These are phyloP conservation scores for Eupithecia subumbrata DNA, from an alignment of 2,888 invertebrate species.

Conservation along the genomic window DNA sequence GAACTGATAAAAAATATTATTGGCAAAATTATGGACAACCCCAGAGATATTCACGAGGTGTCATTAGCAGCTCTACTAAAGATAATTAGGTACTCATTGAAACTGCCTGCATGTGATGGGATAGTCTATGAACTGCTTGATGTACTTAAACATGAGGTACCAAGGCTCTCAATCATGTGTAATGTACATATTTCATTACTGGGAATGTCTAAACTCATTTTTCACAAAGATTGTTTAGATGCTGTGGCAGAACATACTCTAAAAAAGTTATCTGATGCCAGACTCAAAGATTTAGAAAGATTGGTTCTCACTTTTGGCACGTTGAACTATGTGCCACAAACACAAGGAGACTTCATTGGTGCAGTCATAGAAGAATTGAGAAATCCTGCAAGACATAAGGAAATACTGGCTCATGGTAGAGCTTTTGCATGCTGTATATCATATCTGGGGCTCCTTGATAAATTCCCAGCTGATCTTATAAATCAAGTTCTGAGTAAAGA, in stretches of 20 bases:
- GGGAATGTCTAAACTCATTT: constrained; percentile 78
- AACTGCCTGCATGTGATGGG: constrained; percentile 68
- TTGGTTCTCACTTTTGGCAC: constrained; percentile 85
- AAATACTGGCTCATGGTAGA: constrained; percentile 84
- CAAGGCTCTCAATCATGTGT: constrained; percentile 84
- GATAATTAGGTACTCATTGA: constrained; percentile 84
- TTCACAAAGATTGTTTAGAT: constrained; percentile 67
- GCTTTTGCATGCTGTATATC: constrained; percentile 85
- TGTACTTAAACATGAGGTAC: constrained; percentile 79
- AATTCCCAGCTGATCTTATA: constrained; percentile 85
- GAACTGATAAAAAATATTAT: constrained; percentile 80
- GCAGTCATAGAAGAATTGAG: constrained; percentile 79
- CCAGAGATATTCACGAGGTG: constrained; percentile 85
- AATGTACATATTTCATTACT: constrained; percentile 87
- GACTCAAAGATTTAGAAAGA: constrained; percentile 91
- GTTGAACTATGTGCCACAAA: constrained; percentile 84
- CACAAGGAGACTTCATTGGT: constrained; percentile 64
- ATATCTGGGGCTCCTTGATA: constrained; percentile 83
- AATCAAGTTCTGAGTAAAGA: constrained; percentile 81
- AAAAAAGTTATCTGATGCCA: constrained; percentile 70
- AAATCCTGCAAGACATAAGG: constrained; percentile 77
- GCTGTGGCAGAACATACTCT: constrained; percentile 81
- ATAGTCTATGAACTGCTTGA: constrained; percentile 80
- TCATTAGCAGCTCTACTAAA: constrained; percentile 87
- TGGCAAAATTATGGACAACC: constrained; percentile 75